These are phyloP conservation scores for Pantala flavescens DNA, from an alignment of 1,140 invertebrate genomes.

Conservation along the genomic window DNA sequence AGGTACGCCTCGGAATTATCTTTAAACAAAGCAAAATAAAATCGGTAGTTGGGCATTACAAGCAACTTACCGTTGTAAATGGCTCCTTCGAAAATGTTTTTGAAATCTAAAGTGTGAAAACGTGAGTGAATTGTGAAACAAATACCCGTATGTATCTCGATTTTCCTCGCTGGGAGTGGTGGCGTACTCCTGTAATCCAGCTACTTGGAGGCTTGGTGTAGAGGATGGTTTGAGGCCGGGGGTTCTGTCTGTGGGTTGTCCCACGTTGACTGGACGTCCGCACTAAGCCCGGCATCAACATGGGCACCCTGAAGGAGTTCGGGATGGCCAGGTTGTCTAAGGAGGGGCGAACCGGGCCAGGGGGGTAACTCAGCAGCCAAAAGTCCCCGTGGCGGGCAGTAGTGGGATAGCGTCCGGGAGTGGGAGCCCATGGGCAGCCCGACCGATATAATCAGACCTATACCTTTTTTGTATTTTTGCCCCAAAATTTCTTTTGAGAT, in stretches of 20 bases:
- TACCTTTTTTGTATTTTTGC: slow-evolving; percentile 50
- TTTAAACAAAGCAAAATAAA: too few species aligned
- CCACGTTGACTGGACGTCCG: slow-evolving; percentile 31
- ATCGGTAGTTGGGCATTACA: too few species aligned
- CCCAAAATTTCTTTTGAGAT: not conserved
- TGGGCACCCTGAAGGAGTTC: slow-evolving; percentile 72
- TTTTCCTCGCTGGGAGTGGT: slow-evolving; percentile 30
- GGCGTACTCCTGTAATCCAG: slow-evolving; percentile 47
- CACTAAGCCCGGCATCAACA: slow-evolving; percentile 79
- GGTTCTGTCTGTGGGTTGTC: slow-evolving; percentile 20
- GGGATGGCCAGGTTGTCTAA: slow-evolving; percentile 77
- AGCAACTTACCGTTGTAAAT: too few species aligned
- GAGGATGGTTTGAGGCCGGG: slow-evolving; percentile 39
- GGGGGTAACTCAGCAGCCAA: slow-evolving; percentile 93
- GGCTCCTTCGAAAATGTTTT: too few species aligned
- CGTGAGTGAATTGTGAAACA: too few species aligned
- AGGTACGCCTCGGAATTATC: too few species aligned
- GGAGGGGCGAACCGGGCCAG: slow-evolving; percentile 93
- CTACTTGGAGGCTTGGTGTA: slow-evolving; percentile 39
- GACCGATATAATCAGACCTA: slow-evolving; percentile 75
- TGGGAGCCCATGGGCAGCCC: slow-evolving; percentile 69
- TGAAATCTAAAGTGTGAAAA: too few species aligned
- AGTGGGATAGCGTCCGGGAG: slow-evolving; percentile 96
- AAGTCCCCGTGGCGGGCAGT: slow-evolving; percentile 92
- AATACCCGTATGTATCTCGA: too few species aligned